Evolutionary conservation across 2,888 invertebrate genomes (phyloP), one percentile per base, ranked within the genome.

Genomic region (Amitus sp.): DNA sequence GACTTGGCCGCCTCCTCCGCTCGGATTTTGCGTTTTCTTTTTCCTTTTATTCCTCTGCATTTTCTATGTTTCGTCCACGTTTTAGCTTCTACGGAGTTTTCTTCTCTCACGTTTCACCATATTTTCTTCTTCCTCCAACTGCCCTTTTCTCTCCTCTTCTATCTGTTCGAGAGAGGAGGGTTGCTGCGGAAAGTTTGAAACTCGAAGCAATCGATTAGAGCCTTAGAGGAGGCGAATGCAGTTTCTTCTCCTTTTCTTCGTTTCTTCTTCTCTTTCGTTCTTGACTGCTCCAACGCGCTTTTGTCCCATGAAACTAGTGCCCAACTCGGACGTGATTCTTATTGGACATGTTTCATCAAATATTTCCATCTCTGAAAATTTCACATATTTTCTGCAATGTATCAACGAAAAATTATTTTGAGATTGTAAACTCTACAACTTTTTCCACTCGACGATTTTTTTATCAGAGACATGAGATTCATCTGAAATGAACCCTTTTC

Each of bases 151-250:
- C 67, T 62, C 63, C 55, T 64, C 60, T 53, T 66, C 64, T 86
- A 82, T 68, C 84, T 34, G 30, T 43, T 28, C 53, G 53, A 58
- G 58, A 40, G 47, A 39, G 20, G 30, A 49, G 43, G 69, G 55
- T 47, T 66, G 67, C 60, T 70, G 71, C 69, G 68, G 68, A 77
- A 79, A 79, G 75, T 79, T 79, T 78, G 70, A 77, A 79, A 78
- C 75, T 73, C 70, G 65, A 67, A 69, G 74, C 76, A 76, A 79
- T 79, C 78, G 78, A 79, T 79, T 78, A 77, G 72, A 72, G 71
- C 67, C 74, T 72, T 60, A 68, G 71, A 55, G 67, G 71, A 70
- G 66, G 70, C 71, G 66, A 73, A 67, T 72, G 71, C 68, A 71
- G 66, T 67, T 30, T 63, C 62, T 63, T 62, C 56, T 63, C 55